Base-by-base conservation (phyloP, 2,797 vertebrate genomes). In the Margarornis squamiger region DNA sequence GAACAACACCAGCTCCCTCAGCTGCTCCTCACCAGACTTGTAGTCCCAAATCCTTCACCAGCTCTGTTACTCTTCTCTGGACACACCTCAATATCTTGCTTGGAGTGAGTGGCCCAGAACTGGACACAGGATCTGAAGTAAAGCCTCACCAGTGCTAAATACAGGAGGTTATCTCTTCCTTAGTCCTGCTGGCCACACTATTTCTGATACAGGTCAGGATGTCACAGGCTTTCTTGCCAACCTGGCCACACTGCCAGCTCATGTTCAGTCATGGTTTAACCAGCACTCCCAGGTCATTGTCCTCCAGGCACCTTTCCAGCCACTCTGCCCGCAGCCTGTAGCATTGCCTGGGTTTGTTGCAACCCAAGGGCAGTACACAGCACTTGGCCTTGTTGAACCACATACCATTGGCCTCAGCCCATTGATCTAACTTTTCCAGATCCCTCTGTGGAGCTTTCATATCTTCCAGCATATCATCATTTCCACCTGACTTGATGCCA, bases 111-210 rank as follows among this genome's bases (percentile, higher is more conserved):
- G 5, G 1, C 34, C 26, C 49, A 55, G 7, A 73, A 59, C 4
- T 14, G 29, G 8, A 2, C 21, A 46, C 24, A 34, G 2, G 9
- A 1, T 32, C 59, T 0, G 2, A 59, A n/a, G 21, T 30, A 48
- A 0, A 0, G 11, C 13, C 11, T 45, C 18, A 43, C 1, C 3
- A 0, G 34, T 0, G 11, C 57, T 0, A 0, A 19, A 17, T 0
- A 27, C 34, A 55, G 14, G 16, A 0, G 21, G 9, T 12, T 26
- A 20, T 17, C 23, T 22, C 51, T 49, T 51, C 8, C 49, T 67
- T 66, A 34, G 4, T 24, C 45, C 45, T 73, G 58, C 59, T 79
- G 58, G 7, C 51, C 51, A 58, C 76, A 66, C n/a, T 1, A 1
- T 12, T 52, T 34, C n/a, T 86, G 38, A 1, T 0, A 4, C 43